These are phyloP conservation scores for Wasmannia auropunctata DNA, from an alignment of 1,140 invertebrate species.

Conservation along the genomic window DNA sequence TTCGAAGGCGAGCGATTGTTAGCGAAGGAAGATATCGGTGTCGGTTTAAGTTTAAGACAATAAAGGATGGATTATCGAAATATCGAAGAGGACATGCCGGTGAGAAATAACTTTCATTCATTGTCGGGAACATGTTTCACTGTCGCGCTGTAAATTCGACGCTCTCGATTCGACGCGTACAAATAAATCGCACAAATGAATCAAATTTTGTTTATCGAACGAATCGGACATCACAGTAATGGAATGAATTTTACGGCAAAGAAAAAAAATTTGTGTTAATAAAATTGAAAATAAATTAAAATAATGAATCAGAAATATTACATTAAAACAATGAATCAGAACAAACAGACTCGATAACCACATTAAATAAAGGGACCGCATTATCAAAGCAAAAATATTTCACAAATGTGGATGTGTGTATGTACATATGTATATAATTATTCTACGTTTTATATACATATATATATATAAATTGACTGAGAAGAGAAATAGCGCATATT, in stretches of 20 bases:
- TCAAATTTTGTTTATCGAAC: not conserved
- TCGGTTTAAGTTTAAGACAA: conserved; percentile 34
- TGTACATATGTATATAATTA: too few species aligned
- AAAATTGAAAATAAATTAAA: not conserved
- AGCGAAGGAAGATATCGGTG: conserved; percentile 57
- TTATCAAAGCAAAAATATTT: not conserved
- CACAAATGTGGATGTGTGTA: not conserved
- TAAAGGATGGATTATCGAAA: not conserved
- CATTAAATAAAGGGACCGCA: not conserved
- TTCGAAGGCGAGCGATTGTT: conserved; percentile 64
- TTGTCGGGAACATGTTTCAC: not conserved
- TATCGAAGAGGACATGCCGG: not conserved
- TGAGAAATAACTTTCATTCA: conserved; percentile 2
- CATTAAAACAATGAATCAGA: too few species aligned
- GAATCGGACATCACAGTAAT: not conserved
- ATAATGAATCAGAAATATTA: not conserved
- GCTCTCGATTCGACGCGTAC: not conserved
- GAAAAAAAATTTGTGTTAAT: not conserved
- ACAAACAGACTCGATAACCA: not conserved
- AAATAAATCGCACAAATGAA: not conserved
- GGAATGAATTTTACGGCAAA: not conserved
- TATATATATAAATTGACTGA: not conserved
- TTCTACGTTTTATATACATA: too few species aligned
- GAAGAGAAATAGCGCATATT: not conserved
- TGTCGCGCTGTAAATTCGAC: not conserved